Evolutionary conservation across 2,797 vertebrate species (phyloP), one percentile per base, ranked within the genome.

Genomic region (Myotis planiceps): DNA sequence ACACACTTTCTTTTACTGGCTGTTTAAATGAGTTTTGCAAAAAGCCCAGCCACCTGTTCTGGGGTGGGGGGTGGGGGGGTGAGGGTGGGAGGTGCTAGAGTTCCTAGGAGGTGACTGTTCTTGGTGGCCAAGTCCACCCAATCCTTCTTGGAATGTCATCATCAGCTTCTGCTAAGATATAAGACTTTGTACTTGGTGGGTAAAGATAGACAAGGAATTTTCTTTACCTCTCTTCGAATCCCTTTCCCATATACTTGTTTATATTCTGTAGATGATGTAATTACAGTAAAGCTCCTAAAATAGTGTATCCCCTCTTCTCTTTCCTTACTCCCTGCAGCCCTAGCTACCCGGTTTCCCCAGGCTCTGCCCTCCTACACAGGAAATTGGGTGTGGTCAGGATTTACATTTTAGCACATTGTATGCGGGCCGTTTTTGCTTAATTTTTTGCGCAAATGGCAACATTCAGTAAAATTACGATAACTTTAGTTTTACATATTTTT

Each of bases 401-500:
- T 97, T 97, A 86, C 91, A 92, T 95, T 84, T 80, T 86, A 53
- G 34, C n/a, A n/a, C n/a, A n/a, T n/a, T n/a, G n/a, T n/a, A n/a
- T n/a, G n/a, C n/a, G n/a, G n/a, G n/a, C n/a, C n/a, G n/a, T n/a
- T n/a, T n/a, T n/a, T n/a, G n/a, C n/a, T n/a, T n/a, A n/a, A n/a
- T n/a, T n/a, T n/a, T n/a, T n/a, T n/a, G n/a, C n/a, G n/a, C n/a
- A n/a, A n/a, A n/a, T n/a, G n/a, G n/a, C n/a, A n/a, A n/a, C n/a
- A n/a, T n/a, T n/a, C n/a, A n/a, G n/a, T n/a, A n/a, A n/a, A n/a
- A n/a, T n/a, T n/a, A n/a, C n/a, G n/a, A n/a, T n/a, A n/a, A n/a
- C n/a, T n/a, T n/a, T n/a, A n/a, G n/a, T n/a, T n/a, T n/a, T n/a
- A n/a, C n/a, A n/a, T n/a, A n/a, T n/a, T n/a, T n/a, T n/a, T n/a